Conservation (phyloP, 1,140 invertebrate genomes). For the Drosophila carrolli region DNA sequence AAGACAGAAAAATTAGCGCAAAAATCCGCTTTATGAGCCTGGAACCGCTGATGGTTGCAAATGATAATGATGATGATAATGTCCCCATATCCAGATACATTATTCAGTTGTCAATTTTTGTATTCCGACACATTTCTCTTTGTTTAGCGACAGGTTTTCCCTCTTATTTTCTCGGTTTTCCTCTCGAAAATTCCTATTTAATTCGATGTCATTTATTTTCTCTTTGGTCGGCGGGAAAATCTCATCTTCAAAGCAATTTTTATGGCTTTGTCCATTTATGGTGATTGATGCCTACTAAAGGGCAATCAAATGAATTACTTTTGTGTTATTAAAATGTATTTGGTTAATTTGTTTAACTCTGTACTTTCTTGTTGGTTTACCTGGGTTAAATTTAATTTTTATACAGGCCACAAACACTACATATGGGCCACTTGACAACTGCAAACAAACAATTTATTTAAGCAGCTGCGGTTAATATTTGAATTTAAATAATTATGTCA, state of each 20-base stretch:
- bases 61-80: slow-evolving; percentile 48
- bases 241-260: slow-evolving; percentile 39
- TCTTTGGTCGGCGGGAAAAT: slow-evolving; percentile 18
- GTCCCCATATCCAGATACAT: slow-evolving; percentile 34
- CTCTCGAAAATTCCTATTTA: slow-evolving; percentile 33
- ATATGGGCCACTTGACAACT: neutral
- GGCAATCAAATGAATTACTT: slow-evolving; percentile 19
- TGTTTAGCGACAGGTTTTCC: slow-evolving; percentile 48
- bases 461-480: slow-evolving; percentile 19
- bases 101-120: slow-evolving; percentile 59
- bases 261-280: slow-evolving; percentile 39
- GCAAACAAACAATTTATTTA: slow-evolving; percentile 21
- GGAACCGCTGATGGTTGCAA: slow-evolving; percentile 63
- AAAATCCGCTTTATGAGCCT: slow-evolving; percentile 60
- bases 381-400: slow-evolving; percentile 17
- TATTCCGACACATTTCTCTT: slow-evolving; percentile 56
- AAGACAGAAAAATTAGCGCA: slow-evolving; percentile 49
- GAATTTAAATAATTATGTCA: slow-evolving; percentile 1
- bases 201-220: slow-evolving; percentile 35
- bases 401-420: neutral
- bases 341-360: neutral
- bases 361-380: neutral
- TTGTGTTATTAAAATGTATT: slow-evolving; percentile 26
- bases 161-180: slow-evolving; percentile 20
- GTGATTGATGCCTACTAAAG: slow-evolving; percentile 26